Percentiles rank a stretch among this genome's conserved stretches.
These are phyloP conservation scores for Dipodomys spectabilis DNA, from an alignment of 2,113 vertebrate species.

Conservation along the genomic window DNA sequence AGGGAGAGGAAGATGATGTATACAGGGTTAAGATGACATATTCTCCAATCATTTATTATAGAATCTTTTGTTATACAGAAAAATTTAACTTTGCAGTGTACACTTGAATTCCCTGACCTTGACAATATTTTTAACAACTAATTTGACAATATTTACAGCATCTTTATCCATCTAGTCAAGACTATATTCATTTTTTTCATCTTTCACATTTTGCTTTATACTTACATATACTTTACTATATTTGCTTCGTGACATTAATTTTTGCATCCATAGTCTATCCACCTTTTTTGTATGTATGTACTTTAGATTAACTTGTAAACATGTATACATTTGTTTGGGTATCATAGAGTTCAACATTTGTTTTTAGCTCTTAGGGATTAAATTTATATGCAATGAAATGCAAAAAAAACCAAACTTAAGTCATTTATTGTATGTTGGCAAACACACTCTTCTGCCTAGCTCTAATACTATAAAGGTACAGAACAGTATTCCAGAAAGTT, in stretches of 20 bases:
- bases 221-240: neutral
- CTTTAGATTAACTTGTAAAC: neutral
- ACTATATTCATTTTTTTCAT: neutral
- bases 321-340: neutral
- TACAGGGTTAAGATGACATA: neutral
- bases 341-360: neutral
- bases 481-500: neutral
- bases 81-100: too few relatives aligned
- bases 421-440: neutral
- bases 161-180: neutral
- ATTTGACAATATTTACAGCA: neutral
- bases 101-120: neutral
- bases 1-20: neutral
- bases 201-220: neutral
- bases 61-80: constrained; percentile 8
- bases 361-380: neutral
- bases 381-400: neutral
- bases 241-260: neutral
- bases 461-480: neutral
- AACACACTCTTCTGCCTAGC: neutral
- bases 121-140: neutral
- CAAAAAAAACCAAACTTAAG: neutral
- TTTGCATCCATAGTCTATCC: neutral
- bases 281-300: neutral
- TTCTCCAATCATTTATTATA: neutral